Evolutionary conservation across 2,797 vertebrate species (phyloP).

Genomic region (Liparis tanakae): DNA sequence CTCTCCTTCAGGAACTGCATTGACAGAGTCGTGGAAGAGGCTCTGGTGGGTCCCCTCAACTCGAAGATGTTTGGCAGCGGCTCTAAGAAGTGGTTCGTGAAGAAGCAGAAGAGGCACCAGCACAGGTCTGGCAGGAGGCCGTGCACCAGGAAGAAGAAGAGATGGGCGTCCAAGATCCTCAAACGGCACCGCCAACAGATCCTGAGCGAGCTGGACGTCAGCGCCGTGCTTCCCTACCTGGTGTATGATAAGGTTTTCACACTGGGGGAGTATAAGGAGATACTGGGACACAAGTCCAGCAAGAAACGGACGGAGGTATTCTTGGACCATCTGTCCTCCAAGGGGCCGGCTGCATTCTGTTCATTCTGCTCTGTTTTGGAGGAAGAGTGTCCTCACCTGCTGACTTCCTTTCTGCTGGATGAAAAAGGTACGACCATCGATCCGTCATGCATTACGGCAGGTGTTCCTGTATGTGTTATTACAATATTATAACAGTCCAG

Average conservation of each 20-base stretch:
- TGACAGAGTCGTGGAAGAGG: conserved; percentile 68
- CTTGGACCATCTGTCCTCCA: conserved; percentile 87
- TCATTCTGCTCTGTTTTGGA: conserved; percentile 91
- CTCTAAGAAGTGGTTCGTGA: conserved; percentile 86
- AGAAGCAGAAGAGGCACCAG: conserved; percentile 79
- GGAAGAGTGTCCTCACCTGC: conserved; percentile 90
- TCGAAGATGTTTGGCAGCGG: conserved; percentile 87
- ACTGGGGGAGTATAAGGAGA: conserved; percentile 89
- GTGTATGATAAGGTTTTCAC: conserved; percentile 90
- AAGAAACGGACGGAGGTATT: conserved; percentile 85
- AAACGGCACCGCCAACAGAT: conserved; percentile 85
- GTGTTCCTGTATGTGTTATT: not conserved
- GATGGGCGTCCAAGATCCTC: conserved; percentile 83
- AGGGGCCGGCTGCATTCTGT: conserved; percentile 88
- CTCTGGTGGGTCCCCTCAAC: conserved; percentile 63
- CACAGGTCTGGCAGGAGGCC: conserved; percentile 75
- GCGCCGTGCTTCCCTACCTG: conserved; percentile 87
- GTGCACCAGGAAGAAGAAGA: conserved; percentile 80
- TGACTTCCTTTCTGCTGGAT: conserved; percentile 89
- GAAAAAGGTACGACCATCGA: conserved; percentile 86
- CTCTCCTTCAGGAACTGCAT: conserved; percentile 65
- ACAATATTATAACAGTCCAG: not conserved
- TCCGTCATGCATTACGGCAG: conserved; percentile 18
- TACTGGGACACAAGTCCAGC: conserved; percentile 84
- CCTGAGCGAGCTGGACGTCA: conserved; percentile 86